Conservation (phyloP, 2,888 invertebrate genomes). For the Diarsia mendica region DNA sequence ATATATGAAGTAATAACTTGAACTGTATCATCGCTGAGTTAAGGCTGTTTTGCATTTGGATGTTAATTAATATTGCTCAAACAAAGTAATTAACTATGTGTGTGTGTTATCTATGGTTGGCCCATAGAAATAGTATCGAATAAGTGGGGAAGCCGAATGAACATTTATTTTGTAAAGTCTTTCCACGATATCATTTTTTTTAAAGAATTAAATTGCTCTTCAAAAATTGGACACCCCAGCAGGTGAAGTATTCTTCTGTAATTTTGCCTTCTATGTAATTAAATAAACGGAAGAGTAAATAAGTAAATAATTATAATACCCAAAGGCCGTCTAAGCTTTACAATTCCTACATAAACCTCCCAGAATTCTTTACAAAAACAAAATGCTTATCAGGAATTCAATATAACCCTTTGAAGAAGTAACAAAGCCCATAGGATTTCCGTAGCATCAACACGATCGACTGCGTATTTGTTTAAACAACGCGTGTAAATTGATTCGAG, state of each 20-base stretch:
- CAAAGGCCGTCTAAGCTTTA: not conserved
- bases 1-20: not conserved
- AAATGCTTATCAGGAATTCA: conserved; percentile 21
- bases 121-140: not conserved
- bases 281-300: too few relatives aligned
- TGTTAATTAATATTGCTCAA: too few relatives aligned
- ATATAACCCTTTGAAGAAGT: conserved; percentile 29
- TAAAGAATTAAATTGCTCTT: not conserved
- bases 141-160: not conserved
- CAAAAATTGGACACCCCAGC: not conserved
- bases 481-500: conserved; percentile 80
- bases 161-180: not conserved
- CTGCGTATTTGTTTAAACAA: conserved; percentile 71
- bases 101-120: too few relatives aligned
- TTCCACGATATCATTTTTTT: too few relatives aligned
- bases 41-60: not conserved
- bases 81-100: too few relatives aligned
- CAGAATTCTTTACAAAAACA: conserved; percentile 5
- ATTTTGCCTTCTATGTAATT: too few relatives aligned
- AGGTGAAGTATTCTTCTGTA: not conserved
- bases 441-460: conserved; percentile 47
- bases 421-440: conserved; percentile 56
- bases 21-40: not conserved
- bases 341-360: not conserved
- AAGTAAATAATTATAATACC: too few relatives aligned